Base-by-base conservation (phyloP, 2,113 vertebrate species). In the Gadus chalcogrammus region DNA sequence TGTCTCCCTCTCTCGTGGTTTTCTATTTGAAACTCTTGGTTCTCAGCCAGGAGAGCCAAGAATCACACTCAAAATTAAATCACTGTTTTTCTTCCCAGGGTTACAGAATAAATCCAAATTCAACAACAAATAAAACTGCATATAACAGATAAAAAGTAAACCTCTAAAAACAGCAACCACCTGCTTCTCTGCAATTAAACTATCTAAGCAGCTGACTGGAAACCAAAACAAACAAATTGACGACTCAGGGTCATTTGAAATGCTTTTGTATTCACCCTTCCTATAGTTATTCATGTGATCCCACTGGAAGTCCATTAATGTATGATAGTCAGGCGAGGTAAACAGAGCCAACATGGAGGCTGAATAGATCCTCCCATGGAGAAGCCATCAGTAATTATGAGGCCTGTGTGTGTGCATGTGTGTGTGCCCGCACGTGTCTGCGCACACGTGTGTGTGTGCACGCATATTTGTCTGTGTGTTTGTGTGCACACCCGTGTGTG, bases 301-400 rank as follows among this genome's bases (percentile, higher is more conserved):
- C 66, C 64, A 79, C 77, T 55, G 15, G 64, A 74, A 11, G 42
- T 48, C 8, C 42, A 9, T 13, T 48, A 13, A 48, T 48, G 42
- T 52, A 69, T 71, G 80, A 79, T 73, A 9, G 71, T 76, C 72
- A 72, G 74, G 71, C 67, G 71, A 69, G 15, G 86, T 69, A 86
- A 87, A 76, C 77, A 55, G 77, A 82, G 73, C 84, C 78, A 71
- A 59, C 73, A 52, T 62, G 59, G 68, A n/a, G 67, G 67, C 60
- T 71, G 72, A 84, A 84, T 68, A 70, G 42, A 64, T 76, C 75
- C 74, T 81, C 74, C 73, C 79, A 71, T 79, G 74, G 77, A 83
- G 42, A 82, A 80, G 76, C 71, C 69, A 70, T 76, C 81, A 70
- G 79, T 82, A 84, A 86, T 87, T 82, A 70, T 77, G 82, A 17